phyloP scores from a whole-genome alignment of 2,888 invertebrate species.

The Drosophila mimetica region DNA sequence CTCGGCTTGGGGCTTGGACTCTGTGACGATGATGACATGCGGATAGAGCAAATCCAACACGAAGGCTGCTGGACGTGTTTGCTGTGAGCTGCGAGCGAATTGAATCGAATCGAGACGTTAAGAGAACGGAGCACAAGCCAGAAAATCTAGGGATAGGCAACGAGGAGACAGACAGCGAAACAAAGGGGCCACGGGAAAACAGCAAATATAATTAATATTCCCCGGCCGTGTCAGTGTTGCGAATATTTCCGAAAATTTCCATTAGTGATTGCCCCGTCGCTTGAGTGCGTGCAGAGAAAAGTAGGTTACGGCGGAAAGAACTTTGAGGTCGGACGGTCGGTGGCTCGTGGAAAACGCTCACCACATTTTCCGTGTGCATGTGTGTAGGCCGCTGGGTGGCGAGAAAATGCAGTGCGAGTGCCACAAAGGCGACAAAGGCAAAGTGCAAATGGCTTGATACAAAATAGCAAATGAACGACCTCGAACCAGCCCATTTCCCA shows the following conservation, averaged over 20 bases:
- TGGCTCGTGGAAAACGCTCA: conserved; percentile 53
- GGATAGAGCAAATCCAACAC: conserved; percentile 62
- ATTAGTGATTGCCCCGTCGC: conserved; percentile 9
- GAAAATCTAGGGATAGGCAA: conserved; percentile 64
- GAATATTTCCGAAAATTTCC: conserved; percentile 8
- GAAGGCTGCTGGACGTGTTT: conserved; percentile 81
- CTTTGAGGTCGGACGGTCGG: conserved; percentile 36
- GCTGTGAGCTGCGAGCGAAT: conserved; percentile 35
- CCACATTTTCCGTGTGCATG: conserved; percentile 58
- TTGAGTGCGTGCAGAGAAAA: conserved; percentile 53
- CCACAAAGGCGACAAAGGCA: conserved; percentile 43
- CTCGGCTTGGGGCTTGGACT: conserved; percentile 20
- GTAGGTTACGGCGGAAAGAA: conserved; percentile 53
- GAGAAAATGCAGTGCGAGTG: conserved; percentile 71
- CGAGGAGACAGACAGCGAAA: conserved; percentile 35
- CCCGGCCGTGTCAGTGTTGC: conserved; percentile 13
- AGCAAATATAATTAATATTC: conserved; percentile 22
- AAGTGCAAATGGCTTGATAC: conserved; percentile 73
- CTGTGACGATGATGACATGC: conserved; percentile 37
- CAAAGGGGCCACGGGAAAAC: conserved; percentile 2
- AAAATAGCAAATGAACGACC: conserved; percentile 52
- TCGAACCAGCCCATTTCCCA: conserved; percentile 31
- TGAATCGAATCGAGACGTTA: conserved; percentile 49
- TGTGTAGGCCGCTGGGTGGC: conserved; percentile 61
- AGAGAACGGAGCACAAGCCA: conserved; percentile 72